Conservation (phyloP, 2,113 vertebrate genomes). For the Donacobius atricapilla region DNA sequence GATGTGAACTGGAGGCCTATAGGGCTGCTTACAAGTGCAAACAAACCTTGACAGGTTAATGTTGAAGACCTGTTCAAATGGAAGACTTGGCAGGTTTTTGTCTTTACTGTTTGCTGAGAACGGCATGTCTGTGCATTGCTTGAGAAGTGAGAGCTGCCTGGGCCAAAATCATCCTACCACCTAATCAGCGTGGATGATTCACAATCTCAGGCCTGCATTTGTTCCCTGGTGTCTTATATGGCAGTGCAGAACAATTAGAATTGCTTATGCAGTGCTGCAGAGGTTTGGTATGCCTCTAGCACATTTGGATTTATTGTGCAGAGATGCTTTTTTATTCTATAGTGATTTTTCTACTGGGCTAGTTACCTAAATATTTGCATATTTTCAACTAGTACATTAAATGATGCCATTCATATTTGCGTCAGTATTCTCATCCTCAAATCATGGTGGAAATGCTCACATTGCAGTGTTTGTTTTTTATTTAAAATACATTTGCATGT, state of each 20-base stretch:
- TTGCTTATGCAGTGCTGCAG: background rate
- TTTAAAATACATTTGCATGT: conserved; percentile 12
- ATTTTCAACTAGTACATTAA: background rate
- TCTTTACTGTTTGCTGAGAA: background rate
- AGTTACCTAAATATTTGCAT: background rate
- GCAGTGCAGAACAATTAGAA: background rate
- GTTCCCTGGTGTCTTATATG: background rate
- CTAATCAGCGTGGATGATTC: background rate
- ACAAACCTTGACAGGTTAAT: background rate
- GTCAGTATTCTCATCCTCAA: background rate
- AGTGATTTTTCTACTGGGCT: background rate
- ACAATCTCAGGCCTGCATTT: background rate
- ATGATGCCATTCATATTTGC: background rate
- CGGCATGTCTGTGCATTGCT: background rate
- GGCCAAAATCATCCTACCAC: background rate
- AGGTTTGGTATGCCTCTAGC: background rate
- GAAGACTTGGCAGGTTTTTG: background rate
- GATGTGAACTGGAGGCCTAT: background rate
- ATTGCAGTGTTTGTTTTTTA: background rate
- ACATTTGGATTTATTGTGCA: background rate
- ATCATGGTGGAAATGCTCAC: background rate
- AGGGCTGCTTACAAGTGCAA: background rate
- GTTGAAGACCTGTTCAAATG: background rate
- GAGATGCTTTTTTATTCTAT: background rate
- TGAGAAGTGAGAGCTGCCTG: background rate